Evolutionary conservation across 2,113 vertebrate genomes (phyloP), one percentile per base, ranked within the genome.

Genomic region (Anoura caudifer): DNA sequence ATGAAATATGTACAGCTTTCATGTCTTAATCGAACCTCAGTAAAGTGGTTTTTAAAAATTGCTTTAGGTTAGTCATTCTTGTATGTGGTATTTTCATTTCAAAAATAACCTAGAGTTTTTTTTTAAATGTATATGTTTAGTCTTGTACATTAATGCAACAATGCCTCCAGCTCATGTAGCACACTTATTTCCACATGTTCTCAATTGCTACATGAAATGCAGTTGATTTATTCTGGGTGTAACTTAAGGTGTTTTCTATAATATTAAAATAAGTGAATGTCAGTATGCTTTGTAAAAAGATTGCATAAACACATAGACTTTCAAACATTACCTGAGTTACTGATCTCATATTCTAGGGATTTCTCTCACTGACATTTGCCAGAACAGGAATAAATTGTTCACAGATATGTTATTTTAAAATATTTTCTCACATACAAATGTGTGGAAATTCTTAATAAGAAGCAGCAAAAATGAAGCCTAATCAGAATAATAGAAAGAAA

Each of bases 331-430:
- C 22, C 15, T 94, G 31, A 69, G 2, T 84, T 70, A 76, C 45
- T 41, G 31, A 92, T 56, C 24, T 1, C 12, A 54, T 82, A 63
- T 69, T 50, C 43, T 75, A 75, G 24, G 19, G 43, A 50, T 36
- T 84, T 69, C 4, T 88, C 11, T 77, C 36, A 16, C 38, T 95
- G 31, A n/a, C n/a, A 90, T 43, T 54, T 94, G 22, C 20, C 13
- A 31, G 65, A 76, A 61, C 0, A 65, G 13, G 7, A 85, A 76
- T 47, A 67, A 84, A 24, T 10, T 85, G 26, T 52, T 95, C 38
- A 38, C 16, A 82, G 7, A 65, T 52, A 43, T 33, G 14, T 77
- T 85, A 79, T 86, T 96, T 96, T 72, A 38, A 95, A 95, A 36
- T 65, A 7, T 76, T 85, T 83, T 90, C 22, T 93, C 50, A 17